Percentiles rank a stretch among this genome's conserved stretches.
These are phyloP conservation scores for Coelopa pilipes DNA, from an alignment of 2,888 invertebrate species.

Conservation along the genomic window DNA sequence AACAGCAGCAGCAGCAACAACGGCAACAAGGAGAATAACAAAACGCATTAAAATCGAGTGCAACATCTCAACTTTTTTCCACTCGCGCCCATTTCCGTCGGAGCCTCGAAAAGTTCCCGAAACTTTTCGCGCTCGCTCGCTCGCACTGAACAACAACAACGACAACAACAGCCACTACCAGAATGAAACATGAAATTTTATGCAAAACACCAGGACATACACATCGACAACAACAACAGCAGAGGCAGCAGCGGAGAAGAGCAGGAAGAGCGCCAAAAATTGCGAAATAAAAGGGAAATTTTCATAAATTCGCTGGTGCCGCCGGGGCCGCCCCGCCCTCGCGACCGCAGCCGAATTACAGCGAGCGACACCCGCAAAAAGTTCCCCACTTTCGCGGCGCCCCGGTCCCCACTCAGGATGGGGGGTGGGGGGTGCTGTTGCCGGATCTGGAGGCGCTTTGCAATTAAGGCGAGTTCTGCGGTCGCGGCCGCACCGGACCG, in stretches of 20 bases:
- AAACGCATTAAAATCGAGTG: conserved; percentile 29
- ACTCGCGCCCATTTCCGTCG: conserved; percentile 5
- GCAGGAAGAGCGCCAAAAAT: conserved; percentile 19
- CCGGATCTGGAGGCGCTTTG: conserved; percentile 43
- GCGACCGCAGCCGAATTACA: conserved; percentile 27
- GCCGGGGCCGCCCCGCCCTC: conserved; percentile 14
- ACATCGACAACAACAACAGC: not conserved
- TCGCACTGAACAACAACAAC: conserved; percentile 14
- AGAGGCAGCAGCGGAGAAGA: too few relatives aligned
- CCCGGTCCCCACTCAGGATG: too few relatives aligned
- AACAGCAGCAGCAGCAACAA: not conserved
- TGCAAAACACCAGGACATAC: conserved; percentile 29
- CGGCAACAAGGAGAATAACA: conserved; percentile 13
- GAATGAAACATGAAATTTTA: conserved; percentile 32
- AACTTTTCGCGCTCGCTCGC: conserved; percentile 18
- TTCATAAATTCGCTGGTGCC: conserved; percentile 30
- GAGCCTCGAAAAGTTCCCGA: not conserved
- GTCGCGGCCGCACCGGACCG: conserved; percentile 27
- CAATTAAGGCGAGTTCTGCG: conserved; percentile 49
- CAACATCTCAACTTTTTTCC: conserved; percentile 5
- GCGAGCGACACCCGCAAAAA: conserved; percentile 34
- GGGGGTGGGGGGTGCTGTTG: not conserved
- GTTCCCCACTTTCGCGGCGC: conserved; percentile 21
- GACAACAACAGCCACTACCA: not conserved
- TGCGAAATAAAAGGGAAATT: conserved; percentile 34